phyloP scores from a whole-genome alignment of 1,140 invertebrate species.

The Cyclina sinensis region DNA sequence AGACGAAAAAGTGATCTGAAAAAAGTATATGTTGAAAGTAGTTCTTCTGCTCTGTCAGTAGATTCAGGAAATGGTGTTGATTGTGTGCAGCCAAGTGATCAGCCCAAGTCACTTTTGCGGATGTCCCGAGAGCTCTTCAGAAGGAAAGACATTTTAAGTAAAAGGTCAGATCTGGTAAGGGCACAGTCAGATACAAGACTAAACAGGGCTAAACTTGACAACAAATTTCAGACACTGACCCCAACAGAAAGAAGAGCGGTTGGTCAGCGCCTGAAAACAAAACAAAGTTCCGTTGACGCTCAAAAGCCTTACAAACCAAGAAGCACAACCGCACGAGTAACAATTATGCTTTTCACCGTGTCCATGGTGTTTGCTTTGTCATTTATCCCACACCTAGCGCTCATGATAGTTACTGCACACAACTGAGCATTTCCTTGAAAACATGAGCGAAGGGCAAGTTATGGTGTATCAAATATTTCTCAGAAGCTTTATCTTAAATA shows the following conservation, averaged over 20 bases:
- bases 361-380: slow-evolving; percentile 44
- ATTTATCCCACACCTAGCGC: slow-evolving; percentile 52
- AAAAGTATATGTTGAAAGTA: background rate
- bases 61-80: background rate
- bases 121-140: background rate
- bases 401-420: slow-evolving; percentile 33
- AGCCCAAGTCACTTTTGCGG: background rate
- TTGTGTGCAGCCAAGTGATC: background rate
- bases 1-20: too few relatives aligned
- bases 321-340: slow-evolving; percentile 24
- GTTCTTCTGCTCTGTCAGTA: background rate
- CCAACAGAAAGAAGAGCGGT: background rate
- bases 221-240: background rate
- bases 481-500: slow-evolving; percentile 59
- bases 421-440: slow-evolving; percentile 26
- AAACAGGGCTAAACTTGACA: background rate
- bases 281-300: background rate
- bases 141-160: background rate
- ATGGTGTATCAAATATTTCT: slow-evolving; percentile 55
- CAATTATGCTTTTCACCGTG: slow-evolving; percentile 55
- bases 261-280: background rate
- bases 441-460: background rate
- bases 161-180: background rate
- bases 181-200: slow-evolving; percentile 19
- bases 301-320: background rate